Evolutionary conservation across 2,888 invertebrate genomes (phyloP), one percentile per base, ranked within the genome.

Genomic region (Romanomermis culicivorax): DNA sequence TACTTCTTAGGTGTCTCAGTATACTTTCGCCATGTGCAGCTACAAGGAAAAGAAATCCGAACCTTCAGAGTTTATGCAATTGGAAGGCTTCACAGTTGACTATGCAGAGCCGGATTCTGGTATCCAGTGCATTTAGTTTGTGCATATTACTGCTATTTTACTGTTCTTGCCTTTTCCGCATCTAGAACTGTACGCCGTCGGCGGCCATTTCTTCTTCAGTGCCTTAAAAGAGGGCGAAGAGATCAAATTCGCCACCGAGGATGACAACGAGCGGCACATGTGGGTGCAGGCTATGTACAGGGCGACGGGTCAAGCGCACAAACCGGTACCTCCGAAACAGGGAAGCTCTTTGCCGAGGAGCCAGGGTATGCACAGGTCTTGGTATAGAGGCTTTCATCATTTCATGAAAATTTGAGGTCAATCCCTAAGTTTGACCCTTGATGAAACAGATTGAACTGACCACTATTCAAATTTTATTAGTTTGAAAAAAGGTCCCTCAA

Each of bases 221-320:
- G 91, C 91, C 42, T 93, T 93, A 23, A 82, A 89, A 61, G 97
- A 97, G 72, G 95, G 95, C 54, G 97, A 97, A 70, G 91, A 86
- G 63, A 85, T 97, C 57, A 78, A 89, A 57, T 89, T 84, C 75
- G 91, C 91, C 3, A 85, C 88, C 64, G 86, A 89, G 62, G 91
- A 93, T 70, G 91, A 97, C 74, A 89, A 87, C 67, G 97, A 97
- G 70, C 84, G 91, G 65, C 91, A 93, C 69, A 74, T 93, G 60
- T 97, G 97, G 97, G 95, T 97, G 30, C 95, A 93, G 83, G 95
- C 95, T 1, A 79, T 97, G 76, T 97, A 95, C 72, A 77, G 97
- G 63, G 97, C 97, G n/a, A 99, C 97, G 1, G 97, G 97, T 2
- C 97, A 99, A 72, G 87, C 89, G 53, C 93, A 97, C 73, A 97